Evolutionary conservation across 2,797 vertebrate genomes (phyloP), one percentile per base, ranked within the genome.

Genomic region (Zenarchopterus dispar): DNA sequence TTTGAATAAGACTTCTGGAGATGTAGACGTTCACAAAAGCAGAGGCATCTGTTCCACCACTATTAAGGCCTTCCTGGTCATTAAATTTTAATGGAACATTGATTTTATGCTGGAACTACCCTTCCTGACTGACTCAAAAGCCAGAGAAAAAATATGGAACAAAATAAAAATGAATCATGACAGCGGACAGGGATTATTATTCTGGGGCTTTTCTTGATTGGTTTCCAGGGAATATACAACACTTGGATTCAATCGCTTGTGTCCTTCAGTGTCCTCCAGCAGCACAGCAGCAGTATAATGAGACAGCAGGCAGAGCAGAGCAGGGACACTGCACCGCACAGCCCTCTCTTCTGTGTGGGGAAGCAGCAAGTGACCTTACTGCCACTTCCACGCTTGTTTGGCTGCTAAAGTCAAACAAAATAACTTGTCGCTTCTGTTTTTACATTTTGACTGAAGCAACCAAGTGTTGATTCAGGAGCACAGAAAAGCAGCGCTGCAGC

Each of bases 71-170:
- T 92, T 93, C 88, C 88, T 90, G 88, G 84, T 91, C 92, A 93
- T 94, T 93, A 93, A 90, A 93, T 91, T 92, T 94, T 94, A 93
- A 94, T 92, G 93, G 92, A 91, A 92, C 92, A 93, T 94, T 93
- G 93, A 94, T 94, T 94, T 94, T 93, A 89, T 92, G 90, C 90
- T 91, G 88, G 83, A 89, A 87, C 82, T 74, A 82, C 82, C 88
- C 80, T 91, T 92, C 90, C 88, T 79, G 84, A 89, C 79, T 84
- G 89, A 93, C 91, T 92, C 82, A 89, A 88, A 90, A 85, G 77
- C 86, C 56, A 31, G 74, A 67, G 77, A 86, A 91, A n/a, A 92
- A 91, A 92, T 88, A 89, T 84, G 87, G 88, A 89, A 82, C 75
- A 88, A 91, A 92, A 91, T 92, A 90, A 92, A 91, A 93, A 90